Evolutionary conservation across 1,140 invertebrate genomes (phyloP).

Genomic region (Leptinotarsa undecemlineata): DNA sequence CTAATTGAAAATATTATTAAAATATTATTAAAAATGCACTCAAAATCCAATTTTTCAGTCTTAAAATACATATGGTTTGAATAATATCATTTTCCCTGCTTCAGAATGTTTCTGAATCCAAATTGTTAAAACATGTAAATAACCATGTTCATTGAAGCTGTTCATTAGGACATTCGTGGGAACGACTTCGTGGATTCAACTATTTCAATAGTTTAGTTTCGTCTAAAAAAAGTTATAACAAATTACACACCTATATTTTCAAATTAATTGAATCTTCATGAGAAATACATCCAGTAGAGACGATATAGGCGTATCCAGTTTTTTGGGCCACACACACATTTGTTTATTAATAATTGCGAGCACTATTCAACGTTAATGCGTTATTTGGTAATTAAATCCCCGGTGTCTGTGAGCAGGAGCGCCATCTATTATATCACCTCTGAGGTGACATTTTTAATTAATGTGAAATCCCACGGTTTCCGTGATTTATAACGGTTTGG

Average conservation of each 20-base stretch:
- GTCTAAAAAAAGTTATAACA: background rate
- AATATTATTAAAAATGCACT: no score
- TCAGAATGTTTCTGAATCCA: no score
- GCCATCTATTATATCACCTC: constrained; percentile 15
- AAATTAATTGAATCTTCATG: constrained; percentile 14
- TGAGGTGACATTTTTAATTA: constrained; percentile 23
- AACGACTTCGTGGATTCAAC: no score
- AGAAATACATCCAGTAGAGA: background rate
- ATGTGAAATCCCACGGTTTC: constrained; percentile 16
- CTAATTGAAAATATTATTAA: no score
- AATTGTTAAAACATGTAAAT: no score
- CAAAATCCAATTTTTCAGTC: no score
- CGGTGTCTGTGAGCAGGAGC: constrained; percentile 8
- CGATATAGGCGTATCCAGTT: constrained; percentile 8
- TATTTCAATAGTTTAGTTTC: no score
- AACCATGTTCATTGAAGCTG: no score
- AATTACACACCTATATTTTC: background rate
- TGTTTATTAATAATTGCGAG: constrained; percentile 18
- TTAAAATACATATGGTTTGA: no score
- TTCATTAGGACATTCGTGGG: no score
- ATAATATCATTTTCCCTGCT: no score
- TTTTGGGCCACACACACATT: constrained; percentile 22
- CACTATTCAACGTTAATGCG: constrained; percentile 15
- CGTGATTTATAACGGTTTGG: constrained; percentile 16
- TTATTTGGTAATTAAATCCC: constrained; percentile 20